A percentile compares a stretch with the other conserved stretches of the same genome.
Conservation (phyloP, 2,797 vertebrate species). For the Chromobotia macracanthus region DNA sequence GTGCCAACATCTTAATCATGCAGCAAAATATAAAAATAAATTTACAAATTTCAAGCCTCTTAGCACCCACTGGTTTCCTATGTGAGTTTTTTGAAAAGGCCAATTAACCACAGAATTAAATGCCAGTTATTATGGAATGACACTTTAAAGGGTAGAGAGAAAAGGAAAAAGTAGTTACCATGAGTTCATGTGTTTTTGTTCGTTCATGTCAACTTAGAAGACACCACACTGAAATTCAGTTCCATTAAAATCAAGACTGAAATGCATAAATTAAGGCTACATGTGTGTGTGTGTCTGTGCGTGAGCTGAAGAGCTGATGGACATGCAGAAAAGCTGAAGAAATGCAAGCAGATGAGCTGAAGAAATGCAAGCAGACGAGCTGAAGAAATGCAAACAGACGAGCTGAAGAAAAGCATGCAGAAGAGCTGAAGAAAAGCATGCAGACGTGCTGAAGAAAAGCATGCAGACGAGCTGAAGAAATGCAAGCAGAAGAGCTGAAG, state of each 20-base stretch:
- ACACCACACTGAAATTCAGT: not conserved
- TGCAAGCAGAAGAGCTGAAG: too few relatives aligned
- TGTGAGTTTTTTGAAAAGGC: constrained; percentile 16
- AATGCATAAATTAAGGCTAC: too few relatives aligned
- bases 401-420: too few relatives aligned
- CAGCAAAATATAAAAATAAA: constrained; percentile 34
- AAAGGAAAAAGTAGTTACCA: not conserved
- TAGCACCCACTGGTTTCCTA: constrained; percentile 25
- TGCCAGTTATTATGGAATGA: constrained; percentile 9
- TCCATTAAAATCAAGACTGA: too few relatives aligned
- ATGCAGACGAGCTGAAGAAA: not conserved
- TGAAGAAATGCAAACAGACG: too few relatives aligned
- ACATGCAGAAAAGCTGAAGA: not conserved
- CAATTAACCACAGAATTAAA: constrained; percentile 32
- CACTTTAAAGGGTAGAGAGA: constrained; percentile 6
- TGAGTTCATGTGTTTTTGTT: not conserved
- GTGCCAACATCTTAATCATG: constrained; percentile 38
- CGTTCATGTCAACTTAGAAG: not conserved
- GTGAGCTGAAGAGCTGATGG: not conserved
- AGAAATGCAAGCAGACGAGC: not conserved
- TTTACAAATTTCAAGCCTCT: constrained; percentile 16
- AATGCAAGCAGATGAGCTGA: too few relatives aligned
- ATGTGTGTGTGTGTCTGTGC: too few relatives aligned
- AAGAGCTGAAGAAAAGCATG: not conserved
- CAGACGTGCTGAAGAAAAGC: too few relatives aligned